These are phyloP conservation scores for Cariama cristata DNA, from an alignment of 2,113 vertebrate species.

Conservation along the genomic window DNA sequence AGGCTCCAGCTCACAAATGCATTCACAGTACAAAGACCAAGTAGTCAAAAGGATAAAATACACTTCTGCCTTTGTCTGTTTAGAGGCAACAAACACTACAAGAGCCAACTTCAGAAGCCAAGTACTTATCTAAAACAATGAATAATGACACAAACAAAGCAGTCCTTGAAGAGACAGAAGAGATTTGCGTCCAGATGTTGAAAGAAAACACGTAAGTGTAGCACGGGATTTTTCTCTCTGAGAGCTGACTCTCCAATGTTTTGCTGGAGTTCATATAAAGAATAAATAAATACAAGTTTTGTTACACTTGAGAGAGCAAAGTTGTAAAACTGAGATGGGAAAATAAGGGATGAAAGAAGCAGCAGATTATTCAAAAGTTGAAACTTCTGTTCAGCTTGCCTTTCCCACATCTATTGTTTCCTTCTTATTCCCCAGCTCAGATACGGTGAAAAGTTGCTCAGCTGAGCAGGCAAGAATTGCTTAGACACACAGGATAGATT, in stretches of 20 bases:
- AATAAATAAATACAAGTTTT: not conserved
- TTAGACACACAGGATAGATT: not conserved
- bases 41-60: conserved; percentile 26
- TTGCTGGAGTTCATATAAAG: not conserved
- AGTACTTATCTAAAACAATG: conserved; percentile 29
- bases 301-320: not conserved
- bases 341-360: not conserved
- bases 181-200: not conserved
- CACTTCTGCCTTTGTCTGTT: not conserved
- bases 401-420: not conserved
- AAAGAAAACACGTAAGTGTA: not conserved
- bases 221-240: not conserved
- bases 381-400: not conserved
- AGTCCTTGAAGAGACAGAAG: conserved; percentile 31
- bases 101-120: not conserved
- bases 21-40: not conserved
- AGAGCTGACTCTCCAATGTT: not conserved
- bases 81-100: not conserved
- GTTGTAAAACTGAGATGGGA: not conserved
- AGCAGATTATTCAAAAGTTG: not conserved
- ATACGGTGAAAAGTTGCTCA: not conserved
- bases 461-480: not conserved
- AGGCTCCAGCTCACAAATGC: not conserved
- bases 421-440: not conserved
- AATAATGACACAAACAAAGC: not conserved